Conservation (phyloP, 2,113 vertebrate species). For the Macquaria ambigua region DNA sequence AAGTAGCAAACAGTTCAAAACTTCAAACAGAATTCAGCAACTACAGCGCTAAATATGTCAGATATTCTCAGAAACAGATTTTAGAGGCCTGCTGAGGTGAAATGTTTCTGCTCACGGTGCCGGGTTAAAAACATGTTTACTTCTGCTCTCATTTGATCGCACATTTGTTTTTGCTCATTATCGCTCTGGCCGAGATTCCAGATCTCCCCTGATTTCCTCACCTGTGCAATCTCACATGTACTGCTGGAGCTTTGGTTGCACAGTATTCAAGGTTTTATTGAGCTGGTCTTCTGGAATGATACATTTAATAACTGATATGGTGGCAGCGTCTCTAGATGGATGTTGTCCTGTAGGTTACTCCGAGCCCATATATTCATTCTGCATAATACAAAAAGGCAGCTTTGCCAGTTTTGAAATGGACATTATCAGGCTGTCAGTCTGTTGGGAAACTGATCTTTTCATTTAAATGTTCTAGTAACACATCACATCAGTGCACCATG, state of each 20-base stretch:
- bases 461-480: not conserved
- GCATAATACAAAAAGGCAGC: not conserved
- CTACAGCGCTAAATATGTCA: not conserved
- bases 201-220: slow-evolving; percentile 6
- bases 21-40: not conserved
- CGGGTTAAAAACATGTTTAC: not conserved
- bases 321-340: not conserved
- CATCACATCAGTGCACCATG: not conserved
- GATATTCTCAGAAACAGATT: not conserved
- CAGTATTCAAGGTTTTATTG: slow-evolving; percentile 8
- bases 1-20: not conserved
- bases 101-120: not conserved
- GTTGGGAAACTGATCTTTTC: not conserved
- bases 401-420: not conserved
- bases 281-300: not conserved
- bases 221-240: slow-evolving; percentile 4
- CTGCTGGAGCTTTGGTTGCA: not conserved
- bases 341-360: not conserved
- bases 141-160: not conserved
- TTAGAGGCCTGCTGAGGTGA: not conserved
- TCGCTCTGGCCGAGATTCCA: not conserved
- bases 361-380: not conserved
- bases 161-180: slow-evolving; percentile 32
- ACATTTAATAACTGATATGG: not conserved
- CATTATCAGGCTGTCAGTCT: not conserved